Evolutionary conservation across 1,140 invertebrate species (phyloP), one percentile per base, ranked within the genome.

Genomic region (Caerostris darwini): DNA sequence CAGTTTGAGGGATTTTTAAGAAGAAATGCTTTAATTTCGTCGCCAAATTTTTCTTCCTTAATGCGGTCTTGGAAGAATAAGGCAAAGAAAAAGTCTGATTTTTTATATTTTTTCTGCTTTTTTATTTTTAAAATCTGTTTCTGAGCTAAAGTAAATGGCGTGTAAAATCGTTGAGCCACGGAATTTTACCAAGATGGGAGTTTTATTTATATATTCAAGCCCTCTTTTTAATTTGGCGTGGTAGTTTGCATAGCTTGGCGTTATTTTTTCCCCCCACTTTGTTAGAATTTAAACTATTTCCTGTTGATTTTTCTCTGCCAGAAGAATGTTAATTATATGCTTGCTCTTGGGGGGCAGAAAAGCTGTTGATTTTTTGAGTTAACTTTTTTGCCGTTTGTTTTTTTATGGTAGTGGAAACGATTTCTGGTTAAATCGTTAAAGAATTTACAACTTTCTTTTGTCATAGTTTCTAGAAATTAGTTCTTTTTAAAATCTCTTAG

Each of bases 271-370:
- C 4, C 7, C 50, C 7, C 7, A 69, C 67, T 69, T 69, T 1
- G 50, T 50, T 77, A 77, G 71, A 77, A 77, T 77, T 77, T 77
- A 77, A 77, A 77, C 71, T 77, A 77, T 77, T 77, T 77, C 71
- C 71, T 53, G 71, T 50, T 77, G 71, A 53, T 77, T 77, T 77
- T 77, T 77, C 50, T 5, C 14, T 77, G 34, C 50, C 0, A 12
- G 34, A 77, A 77, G 71, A 77, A 77, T 77, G 71, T 19, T 69
- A 69, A 69, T 69, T 69, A 69, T n/a, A 69, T 53, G 71, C 50
- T 77, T 77, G 34, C 71, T 53, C 50, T 77, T 50, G 71, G 50
- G 7, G 12, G 12, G 34, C 1, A 12, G 10, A 4, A 50, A 71
- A 34, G 19, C n/a, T 69, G 67, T 69, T 69, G 19, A 53, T 50